Base-by-base conservation (phyloP, 2,797 vertebrate species). In the Onychomys torridus region DNA sequence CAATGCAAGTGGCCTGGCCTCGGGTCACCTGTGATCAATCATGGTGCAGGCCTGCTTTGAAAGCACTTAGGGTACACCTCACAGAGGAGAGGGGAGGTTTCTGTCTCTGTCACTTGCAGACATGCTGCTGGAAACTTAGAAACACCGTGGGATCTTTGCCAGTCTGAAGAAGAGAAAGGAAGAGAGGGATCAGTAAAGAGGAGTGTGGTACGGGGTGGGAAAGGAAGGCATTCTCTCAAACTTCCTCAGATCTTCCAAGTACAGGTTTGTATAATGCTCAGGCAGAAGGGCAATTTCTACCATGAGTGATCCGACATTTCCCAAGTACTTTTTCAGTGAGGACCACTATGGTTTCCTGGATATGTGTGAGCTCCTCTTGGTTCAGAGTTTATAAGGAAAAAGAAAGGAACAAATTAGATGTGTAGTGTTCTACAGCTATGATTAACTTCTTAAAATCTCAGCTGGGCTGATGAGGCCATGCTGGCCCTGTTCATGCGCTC, bases 401-500 rank as follows among this genome's bases (percentile, higher is more conserved):
- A 86, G 91, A 96, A 59, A 78, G 86, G 90, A 93, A 67, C 40
- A 77, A 95, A 97, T 94, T 65, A 83, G 17, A 43, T 71, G 63
- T 49, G 76, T 78, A 81, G 46, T 83, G 52, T 81, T 94, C 89
- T 84, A 13, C 10, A 71, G 81, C 46, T 78, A 40, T 90, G 78
- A 94, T 61, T 92, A 73, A 92, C 96, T 95, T 95, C 92, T 95
- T 95, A 65, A 67, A 90, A 94, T 90, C 75, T 79, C 79, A 27
- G 52, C 34, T 77, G 46, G 25, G 43, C 59, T 63, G 1, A 8
- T 23, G 43, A 90, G 63, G 95, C 37, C 52, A 81, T 9, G 19
- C 52, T 76, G 49, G 79, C 65, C 78, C 67, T 89, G 90, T 79
- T 83, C 82, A 63, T 17, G 29, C 75, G 86, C 76, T 77, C 89